Base-by-base conservation (phyloP, 1,140 invertebrate species). In the Drosophila santomea region DNA sequence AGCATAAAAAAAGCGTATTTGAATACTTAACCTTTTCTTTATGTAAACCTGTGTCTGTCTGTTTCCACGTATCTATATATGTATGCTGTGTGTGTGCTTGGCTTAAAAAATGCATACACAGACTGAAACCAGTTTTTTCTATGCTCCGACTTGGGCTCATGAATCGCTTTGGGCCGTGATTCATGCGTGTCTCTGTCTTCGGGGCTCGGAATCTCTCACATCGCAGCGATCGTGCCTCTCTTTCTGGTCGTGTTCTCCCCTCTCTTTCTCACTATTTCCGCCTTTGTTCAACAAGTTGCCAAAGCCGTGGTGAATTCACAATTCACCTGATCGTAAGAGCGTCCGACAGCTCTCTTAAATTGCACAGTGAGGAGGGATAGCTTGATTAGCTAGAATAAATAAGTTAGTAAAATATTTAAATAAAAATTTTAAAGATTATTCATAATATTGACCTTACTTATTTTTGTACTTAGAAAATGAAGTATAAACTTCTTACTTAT, bases 1-100 rank as follows among this genome's bases (percentile, higher is more conserved):
- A 69, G 36, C 15, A 68, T 58, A 39, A 45, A 48, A 43, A 57
- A 56, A 48, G 15, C 39, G 47, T 55, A 76, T 89, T 89, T 83
- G 76, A 83, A 83, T 89, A 74, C 67, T 88, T 86, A 86, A 86
- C 83, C 83, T 86, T 89, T 86, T 88, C 67, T 76, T 41, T 83
- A 51, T 79, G 52, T 61, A 62, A 51, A 61, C 50, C 38, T 28
- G 17, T 39, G 45, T 36, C 11, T 32, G 72, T 51, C 7, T 3
- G 14, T 50, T 32, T 38, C 7, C 17, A 11, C 56, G 20, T 45
- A 38, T 48, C 17, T 74, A 38, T 74, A 59, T 43, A 45, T 45
- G 73, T 39, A 17, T 39, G n/a, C 20, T 59, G 39, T 47, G 32
- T 74, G 47, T 73, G 62, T 41, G 41, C 48, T 67, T 35, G 17